Evolutionary conservation across 1,140 invertebrate genomes (phyloP), one percentile per base, ranked within the genome.

Genomic region (Leptestheria dahalacensis): DNA sequence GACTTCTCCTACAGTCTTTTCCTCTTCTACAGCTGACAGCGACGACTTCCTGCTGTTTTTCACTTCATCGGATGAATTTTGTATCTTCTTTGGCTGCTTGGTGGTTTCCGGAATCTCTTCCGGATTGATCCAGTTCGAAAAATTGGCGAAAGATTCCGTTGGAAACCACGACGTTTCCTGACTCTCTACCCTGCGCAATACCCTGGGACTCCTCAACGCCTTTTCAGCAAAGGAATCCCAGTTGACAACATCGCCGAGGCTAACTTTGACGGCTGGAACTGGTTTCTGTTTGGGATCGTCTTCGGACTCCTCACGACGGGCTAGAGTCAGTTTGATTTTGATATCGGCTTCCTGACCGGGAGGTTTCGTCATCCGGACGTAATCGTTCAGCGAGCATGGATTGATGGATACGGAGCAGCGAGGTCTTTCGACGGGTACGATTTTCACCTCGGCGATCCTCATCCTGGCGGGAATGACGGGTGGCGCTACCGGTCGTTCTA

Each of bases 401-500:
- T 84, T 85, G 46, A 88, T 80, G 2, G 86, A 86, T 47, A 86
- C 86, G 21, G 83, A 85, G n/a, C 86, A 88, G 6, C 89, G 76
- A 18, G 91, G 91, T 63, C 90, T 75, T 64, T 91, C 87, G 57
- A 91, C 83, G 0, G 88, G 86, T 65, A 80, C 88, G n/a, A 84
- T 91, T 62, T 79, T 85, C 21, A 83, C 76, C 68, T 82, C 77
- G 65, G 73, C 68, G 28, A 83, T 77, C 55, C 88, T 75, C 68
- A 88, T 81, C 66, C 83, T 84, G 49, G 88, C 79, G 21, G 88
- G 87, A 49, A 89, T 77, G 58, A 91, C 84, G 1, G 85, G 84
- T 57, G 89, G 73, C 15, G 83, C 87, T 48, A 84, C 77, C 6
- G 87, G 85, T 50, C 87, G 80, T 73, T 91, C 88, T 67, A 82